Evolutionary conservation across 2,113 vertebrate genomes (phyloP).

Genomic region (Chitala chitala): DNA sequence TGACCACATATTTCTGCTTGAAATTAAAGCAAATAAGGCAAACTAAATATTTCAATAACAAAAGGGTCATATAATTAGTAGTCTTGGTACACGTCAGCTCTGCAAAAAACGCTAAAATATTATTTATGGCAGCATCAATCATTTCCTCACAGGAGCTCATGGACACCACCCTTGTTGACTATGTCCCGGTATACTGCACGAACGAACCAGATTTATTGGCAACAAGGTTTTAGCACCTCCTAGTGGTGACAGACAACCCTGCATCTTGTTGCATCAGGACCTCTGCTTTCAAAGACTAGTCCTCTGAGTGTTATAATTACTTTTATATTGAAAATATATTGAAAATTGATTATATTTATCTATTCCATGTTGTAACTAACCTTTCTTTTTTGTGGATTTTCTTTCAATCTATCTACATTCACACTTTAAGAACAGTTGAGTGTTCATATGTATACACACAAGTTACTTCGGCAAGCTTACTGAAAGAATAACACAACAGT

Average conservation of each 20-base stretch:
- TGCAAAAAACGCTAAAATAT: too few relatives aligned
- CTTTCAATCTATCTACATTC: too few relatives aligned
- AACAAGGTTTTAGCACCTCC: constrained; percentile 55
- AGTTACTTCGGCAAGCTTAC: too few relatives aligned
- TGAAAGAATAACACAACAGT: too few relatives aligned
- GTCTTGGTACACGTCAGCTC: neutral
- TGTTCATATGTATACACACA: too few relatives aligned
- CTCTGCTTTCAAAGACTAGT: too few relatives aligned
- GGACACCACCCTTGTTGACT: neutral
- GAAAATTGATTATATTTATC: too few relatives aligned
- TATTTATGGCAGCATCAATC: neutral
- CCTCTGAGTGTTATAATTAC: neutral
- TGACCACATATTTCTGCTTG: neutral
- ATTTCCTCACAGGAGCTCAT: neutral
- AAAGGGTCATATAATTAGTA: neutral
- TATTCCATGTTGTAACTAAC: too few relatives aligned
- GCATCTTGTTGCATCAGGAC: neutral
- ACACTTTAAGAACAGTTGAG: too few relatives aligned
- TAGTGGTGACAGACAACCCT: constrained; percentile 42
- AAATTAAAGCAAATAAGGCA: neutral
- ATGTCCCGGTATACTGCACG: neutral
- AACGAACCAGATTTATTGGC: constrained; percentile 10
- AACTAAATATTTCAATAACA: neutral
- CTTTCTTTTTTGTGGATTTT: too few relatives aligned
- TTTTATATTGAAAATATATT: too few relatives aligned